Evolutionary conservation across 2,113 vertebrate genomes (phyloP), one percentile per base, ranked within the genome.

Genomic region (Cygnus atratus): DNA sequence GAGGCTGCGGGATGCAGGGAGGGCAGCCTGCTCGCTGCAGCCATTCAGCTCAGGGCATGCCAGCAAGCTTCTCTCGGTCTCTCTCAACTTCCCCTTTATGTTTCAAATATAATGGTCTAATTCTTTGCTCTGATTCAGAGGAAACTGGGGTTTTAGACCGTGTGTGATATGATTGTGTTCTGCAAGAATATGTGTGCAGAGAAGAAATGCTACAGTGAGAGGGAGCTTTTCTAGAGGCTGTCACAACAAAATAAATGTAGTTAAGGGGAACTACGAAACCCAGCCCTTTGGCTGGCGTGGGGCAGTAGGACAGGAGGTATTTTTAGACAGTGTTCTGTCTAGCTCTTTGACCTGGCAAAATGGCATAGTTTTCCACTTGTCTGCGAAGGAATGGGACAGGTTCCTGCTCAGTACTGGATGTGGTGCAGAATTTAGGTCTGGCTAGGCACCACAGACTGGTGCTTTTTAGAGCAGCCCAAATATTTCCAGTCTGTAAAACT

Each of bases 121-220:
- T 96, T 97, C 93, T 97, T 96, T 55, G 28, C 83, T 59, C 72
- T 81, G 77, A 81, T 92, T 95, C 91, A 87, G 91, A 97, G 97
- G 97, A 97, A 97, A 79, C 82, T 92, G 93, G 84, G 59, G 37
- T 85, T 93, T 29, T 43, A 75, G 79, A 41, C 88, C 71, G 21
- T 96, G 79, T 96, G 80, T 74, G 97, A 97, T 96, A 95, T 26
- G 74, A 96, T 97, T 97, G 97, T 96, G 80, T 88, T 97, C 92
- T 85, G 76, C 57, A 91, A 92, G 95, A 95, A 67, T 25, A 3
- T 72, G 33, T 92, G 75, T 86, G 78, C 70, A 20, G 79, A 71
- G 95, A 78, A 96, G 87, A 90, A 96, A 85, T 92, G 82, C 67
- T 59, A 72, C 80, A 65, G 33, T 82, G 80, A 93, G 66, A 89